phyloP scores from a whole-genome alignment of 1,140 invertebrate genomes.

The Dinothrombium tinctorium region DNA sequence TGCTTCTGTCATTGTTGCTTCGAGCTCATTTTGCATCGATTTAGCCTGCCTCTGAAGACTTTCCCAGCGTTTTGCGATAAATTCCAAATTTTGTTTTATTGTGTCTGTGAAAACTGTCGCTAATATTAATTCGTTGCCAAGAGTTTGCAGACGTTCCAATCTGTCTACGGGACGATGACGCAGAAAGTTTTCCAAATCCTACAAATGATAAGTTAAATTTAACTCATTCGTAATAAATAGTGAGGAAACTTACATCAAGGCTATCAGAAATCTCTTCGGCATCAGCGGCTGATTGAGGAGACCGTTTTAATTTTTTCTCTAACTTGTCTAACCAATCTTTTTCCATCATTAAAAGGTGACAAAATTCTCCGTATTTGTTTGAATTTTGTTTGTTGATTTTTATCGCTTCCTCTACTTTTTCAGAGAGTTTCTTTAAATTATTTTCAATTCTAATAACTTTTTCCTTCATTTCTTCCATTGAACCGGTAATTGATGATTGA shows the following conservation, averaged over 20 bases:
- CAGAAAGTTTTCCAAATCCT: constrained; percentile 65
- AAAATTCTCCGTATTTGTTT: constrained; percentile 48
- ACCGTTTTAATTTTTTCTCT: constrained; percentile 45
- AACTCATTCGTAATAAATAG: neutral
- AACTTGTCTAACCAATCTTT: constrained; percentile 54
- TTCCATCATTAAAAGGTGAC: constrained; percentile 27
- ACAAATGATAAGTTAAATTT: constrained; percentile 10
- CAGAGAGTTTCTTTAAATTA: constrained; percentile 41
- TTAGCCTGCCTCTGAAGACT: constrained; percentile 34
- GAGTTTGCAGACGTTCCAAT: constrained; percentile 43
- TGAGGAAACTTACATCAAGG: constrained; percentile 28
- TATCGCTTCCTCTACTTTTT: constrained; percentile 31
- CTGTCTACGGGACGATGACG: constrained; percentile 45
- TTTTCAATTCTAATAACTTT: constrained; percentile 27
- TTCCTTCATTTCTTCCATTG: constrained; percentile 8
- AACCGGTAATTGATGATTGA: neutral
- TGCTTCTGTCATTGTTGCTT: constrained; percentile 46
- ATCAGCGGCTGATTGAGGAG: constrained; percentile 46
- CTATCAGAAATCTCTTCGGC: constrained; percentile 80
- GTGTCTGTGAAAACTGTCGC: constrained; percentile 45
- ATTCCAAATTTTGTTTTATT: constrained; percentile 41
- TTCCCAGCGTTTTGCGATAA: constrained; percentile 37
- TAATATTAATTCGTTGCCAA: constrained; percentile 42
- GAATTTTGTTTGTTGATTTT: constrained; percentile 37
- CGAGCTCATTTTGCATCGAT: constrained; percentile 40